Evolutionary conservation across 2,797 vertebrate genomes (phyloP).

Genomic region (Dromococcyx pavoninus): DNA sequence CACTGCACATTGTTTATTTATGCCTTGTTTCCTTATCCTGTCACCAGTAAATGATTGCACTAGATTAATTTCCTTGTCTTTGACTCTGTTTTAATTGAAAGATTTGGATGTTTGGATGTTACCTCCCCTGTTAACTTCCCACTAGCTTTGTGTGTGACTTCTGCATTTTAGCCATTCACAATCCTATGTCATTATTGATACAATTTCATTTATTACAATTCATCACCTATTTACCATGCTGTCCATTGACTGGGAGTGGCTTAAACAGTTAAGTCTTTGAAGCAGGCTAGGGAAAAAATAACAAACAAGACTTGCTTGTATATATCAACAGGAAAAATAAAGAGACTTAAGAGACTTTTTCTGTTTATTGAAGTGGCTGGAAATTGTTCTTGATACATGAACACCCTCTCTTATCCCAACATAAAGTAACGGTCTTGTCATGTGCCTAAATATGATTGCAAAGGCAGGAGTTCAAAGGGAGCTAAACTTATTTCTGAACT

Average conservation of each 20-base stretch:
- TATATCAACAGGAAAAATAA: neutral
- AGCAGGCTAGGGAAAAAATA: neutral
- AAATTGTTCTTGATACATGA: neutral
- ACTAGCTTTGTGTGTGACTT: neutral
- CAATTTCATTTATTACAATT: neutral
- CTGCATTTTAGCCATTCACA: neutral
- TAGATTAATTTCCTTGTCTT: neutral
- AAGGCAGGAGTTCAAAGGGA: neutral
- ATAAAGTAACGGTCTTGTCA: neutral
- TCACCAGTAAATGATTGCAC: neutral
- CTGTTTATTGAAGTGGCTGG: neutral
- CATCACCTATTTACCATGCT: neutral
- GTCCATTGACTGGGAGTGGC: neutral
- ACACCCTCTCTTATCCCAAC: neutral
- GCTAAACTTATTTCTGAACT: neutral
- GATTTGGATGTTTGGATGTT: neutral
- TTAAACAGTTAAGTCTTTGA: neutral
- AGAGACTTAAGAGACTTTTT: neutral
- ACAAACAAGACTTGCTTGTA: neutral
- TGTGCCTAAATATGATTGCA: neutral
- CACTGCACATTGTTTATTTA: neutral
- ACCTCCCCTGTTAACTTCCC: neutral
- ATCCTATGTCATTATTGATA: neutral
- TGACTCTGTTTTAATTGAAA: neutral
- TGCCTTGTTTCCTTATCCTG: neutral